These are phyloP conservation scores for Melanostigma gelatinosum DNA, from an alignment of 2,113 vertebrate genomes.

Conservation along the genomic window DNA sequence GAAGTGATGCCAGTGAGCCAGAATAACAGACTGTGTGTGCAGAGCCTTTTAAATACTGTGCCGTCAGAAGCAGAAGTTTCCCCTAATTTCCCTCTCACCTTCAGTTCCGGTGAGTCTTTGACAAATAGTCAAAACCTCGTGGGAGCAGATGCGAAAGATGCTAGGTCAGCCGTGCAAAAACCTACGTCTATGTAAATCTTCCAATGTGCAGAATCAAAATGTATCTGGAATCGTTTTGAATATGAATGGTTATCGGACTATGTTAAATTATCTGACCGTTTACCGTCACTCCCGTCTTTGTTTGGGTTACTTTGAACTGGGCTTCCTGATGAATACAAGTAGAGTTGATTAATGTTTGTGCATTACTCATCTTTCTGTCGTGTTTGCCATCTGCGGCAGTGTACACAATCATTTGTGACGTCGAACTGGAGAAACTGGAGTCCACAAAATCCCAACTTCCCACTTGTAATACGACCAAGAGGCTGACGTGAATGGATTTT, in stretches of 20 bases:
- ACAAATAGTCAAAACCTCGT: background rate
- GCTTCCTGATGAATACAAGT: background rate
- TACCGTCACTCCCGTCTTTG: background rate
- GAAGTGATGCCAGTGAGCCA: no score
- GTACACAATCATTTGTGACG: background rate
- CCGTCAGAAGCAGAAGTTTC: background rate
- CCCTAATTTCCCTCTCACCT: background rate
- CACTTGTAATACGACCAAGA: background rate
- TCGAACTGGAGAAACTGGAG: background rate
- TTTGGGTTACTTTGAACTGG: background rate
- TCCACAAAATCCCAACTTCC: background rate
- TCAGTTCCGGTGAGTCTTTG: background rate
- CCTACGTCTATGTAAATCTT: background rate
- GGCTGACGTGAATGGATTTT: slow-evolving; percentile 2
- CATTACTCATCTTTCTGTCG: background rate
- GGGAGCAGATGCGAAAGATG: background rate
- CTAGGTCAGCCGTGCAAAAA: background rate
- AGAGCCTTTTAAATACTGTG: background rate
- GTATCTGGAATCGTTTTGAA: slow-evolving; percentile 9
- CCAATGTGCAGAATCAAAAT: background rate
- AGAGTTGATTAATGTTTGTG: background rate
- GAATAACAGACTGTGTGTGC: background rate
- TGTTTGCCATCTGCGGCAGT: background rate
- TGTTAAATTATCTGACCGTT: slow-evolving; percentile 14
- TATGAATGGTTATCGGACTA: background rate